Percentiles rank a stretch among this genome's conserved stretches.
Conservation (phyloP, 2,888 invertebrate genomes). For the Papilio demoleus region DNA sequence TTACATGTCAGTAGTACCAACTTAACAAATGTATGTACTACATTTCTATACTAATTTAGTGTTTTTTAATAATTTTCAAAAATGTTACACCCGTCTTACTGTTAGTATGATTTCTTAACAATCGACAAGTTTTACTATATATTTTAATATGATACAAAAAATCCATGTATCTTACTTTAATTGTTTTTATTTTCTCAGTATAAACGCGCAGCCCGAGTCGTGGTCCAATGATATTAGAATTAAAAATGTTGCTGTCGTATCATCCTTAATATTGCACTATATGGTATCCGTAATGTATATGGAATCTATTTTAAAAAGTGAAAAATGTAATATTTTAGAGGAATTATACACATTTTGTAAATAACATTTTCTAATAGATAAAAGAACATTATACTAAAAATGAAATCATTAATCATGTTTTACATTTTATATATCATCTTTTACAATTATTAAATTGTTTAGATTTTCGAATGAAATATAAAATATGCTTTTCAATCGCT, state of each 20-base stretch:
- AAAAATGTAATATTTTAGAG: constrained; percentile 37
- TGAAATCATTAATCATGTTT: constrained; percentile 11
- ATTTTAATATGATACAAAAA: neutral
- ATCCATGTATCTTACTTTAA: neutral
- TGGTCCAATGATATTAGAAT: neutral
- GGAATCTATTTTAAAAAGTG: neutral
- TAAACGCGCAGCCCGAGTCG: neutral
- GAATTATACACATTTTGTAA: constrained; percentile 36
- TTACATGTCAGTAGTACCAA: too few species aligned
- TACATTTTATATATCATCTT: neutral
- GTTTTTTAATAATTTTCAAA: too few species aligned
- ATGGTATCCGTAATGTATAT: neutral
- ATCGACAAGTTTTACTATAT: neutral
- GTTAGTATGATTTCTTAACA: neutral
- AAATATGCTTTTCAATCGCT: neutral
- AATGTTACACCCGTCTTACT: neutral
- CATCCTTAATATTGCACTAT: neutral
- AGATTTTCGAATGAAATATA: neutral
- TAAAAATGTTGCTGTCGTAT: neutral
- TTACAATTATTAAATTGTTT: neutral
- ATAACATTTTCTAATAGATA: constrained; percentile 30
- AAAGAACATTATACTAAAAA: neutral
- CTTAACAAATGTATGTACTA: too few species aligned
- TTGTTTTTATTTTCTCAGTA: neutral
- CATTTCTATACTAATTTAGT: too few species aligned